A percentile compares a stretch with the other conserved stretches of the same genome.
phyloP scores from a whole-genome alignment of 2,113 vertebrate species.

The Pseudorhombus dupliciocellatus region DNA sequence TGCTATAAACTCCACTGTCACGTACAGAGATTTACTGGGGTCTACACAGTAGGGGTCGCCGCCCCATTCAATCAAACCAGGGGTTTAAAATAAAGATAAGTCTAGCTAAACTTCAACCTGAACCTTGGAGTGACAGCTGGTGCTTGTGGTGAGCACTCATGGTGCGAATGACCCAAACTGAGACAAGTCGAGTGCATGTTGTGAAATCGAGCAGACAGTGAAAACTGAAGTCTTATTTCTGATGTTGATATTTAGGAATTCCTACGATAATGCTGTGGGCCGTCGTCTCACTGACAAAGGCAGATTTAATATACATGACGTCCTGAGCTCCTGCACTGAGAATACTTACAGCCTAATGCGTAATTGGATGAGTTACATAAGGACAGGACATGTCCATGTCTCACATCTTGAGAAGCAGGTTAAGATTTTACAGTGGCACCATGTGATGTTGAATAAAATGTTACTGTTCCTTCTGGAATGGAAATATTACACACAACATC shows the following conservation, averaged over 20 bases:
- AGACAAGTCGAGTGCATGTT: neutral
- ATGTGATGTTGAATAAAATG: neutral
- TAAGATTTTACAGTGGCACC: neutral
- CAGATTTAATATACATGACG: neutral
- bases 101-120: no score
- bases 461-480: neutral
- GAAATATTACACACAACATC: neutral
- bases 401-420: neutral
- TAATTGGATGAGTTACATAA: slow-evolving; percentile 15
- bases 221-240: neutral
- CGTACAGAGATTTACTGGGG: no score
- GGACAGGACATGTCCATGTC: neutral
- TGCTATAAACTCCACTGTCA: no score
- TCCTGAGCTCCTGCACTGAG: neutral
- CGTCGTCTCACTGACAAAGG: neutral
- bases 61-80: no score
- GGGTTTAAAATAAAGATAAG: no score
- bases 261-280: neutral
- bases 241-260: neutral
- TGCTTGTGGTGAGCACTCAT: no score
- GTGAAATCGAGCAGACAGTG: neutral
- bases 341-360: slow-evolving; percentile 4
- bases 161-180: neutral
- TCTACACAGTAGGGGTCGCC: no score
- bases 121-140: no score